phyloP scores from a whole-genome alignment of 1,140 invertebrate species.

The Drosophila grimshawi region DNA sequence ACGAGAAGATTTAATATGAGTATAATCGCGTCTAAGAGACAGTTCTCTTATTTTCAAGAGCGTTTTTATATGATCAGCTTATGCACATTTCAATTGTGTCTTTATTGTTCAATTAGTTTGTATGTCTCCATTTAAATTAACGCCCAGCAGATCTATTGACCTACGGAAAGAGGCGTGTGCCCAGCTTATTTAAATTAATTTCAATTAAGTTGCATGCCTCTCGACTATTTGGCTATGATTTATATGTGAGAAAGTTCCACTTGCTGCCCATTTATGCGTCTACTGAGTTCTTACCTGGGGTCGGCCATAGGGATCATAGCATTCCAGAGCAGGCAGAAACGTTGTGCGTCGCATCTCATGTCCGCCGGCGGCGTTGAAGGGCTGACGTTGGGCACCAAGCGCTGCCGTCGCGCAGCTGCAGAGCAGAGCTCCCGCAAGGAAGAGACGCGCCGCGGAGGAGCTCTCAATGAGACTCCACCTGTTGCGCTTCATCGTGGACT shows the following conservation, averaged over 20 bases:
- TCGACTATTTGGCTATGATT: slow-evolving; percentile 7
- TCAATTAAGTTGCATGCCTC: slow-evolving; percentile 57
- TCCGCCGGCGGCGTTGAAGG: slow-evolving; percentile 67
- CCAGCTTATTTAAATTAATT: slow-evolving; percentile 42
- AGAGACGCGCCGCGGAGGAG: slow-evolving; percentile 57
- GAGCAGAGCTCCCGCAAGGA: slow-evolving; percentile 54
- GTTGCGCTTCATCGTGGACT: slow-evolving; percentile 67
- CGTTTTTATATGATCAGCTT: not conserved
- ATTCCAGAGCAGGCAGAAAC: slow-evolving; percentile 82
- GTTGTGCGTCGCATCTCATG: slow-evolving; percentile 68
- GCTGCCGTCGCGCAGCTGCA: slow-evolving; percentile 44
- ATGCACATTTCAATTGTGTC: slow-evolving; percentile 27
- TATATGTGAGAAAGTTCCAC: not conserved
- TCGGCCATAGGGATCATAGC: slow-evolving; percentile 80
- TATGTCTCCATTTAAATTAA: slow-evolving; percentile 59
- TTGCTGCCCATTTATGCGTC: not conserved
- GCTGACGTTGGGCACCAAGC: slow-evolving; percentile 45
- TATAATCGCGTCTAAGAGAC: not conserved
- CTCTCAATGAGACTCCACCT: slow-evolving; percentile 67
- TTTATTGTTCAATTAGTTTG: slow-evolving; percentile 69
- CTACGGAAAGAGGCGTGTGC: slow-evolving; percentile 3
- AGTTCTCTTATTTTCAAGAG: not conserved
- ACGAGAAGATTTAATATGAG: too few species aligned
- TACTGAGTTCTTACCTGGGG: slow-evolving; percentile 69
- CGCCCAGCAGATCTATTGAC: slow-evolving; percentile 34